Conservation (phyloP, 1,140 invertebrate species). For the Aphis gossypii region DNA sequence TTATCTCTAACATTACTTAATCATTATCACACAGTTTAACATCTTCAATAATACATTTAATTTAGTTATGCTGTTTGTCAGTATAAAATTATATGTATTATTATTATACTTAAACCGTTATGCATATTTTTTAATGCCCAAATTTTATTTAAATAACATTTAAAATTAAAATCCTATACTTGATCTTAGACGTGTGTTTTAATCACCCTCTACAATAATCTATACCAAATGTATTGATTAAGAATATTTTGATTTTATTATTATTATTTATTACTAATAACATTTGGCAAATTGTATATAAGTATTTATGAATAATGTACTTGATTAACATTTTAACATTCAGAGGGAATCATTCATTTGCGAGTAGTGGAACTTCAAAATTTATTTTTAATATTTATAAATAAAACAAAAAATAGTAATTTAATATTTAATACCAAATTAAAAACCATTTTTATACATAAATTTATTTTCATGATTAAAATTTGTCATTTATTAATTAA, state of each 20-base stretch:
- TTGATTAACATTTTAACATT: background rate
- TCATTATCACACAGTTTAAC: background rate
- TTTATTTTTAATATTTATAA: background rate
- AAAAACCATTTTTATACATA: background rate
- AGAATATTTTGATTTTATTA: background rate
- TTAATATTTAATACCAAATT: background rate
- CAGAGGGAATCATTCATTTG: background rate
- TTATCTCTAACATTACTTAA: background rate
- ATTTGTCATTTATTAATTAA: background rate
- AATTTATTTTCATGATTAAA: background rate
- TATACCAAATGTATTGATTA: background rate
- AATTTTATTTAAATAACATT: background rate
- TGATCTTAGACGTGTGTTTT: background rate
- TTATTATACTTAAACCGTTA: background rate
- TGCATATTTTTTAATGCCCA: background rate
- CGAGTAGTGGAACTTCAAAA: background rate
- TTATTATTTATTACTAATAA: background rate
- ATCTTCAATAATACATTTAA: background rate
- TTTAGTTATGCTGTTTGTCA: background rate
- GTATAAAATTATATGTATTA: background rate
- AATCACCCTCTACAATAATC: background rate
- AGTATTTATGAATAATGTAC: too few species aligned
- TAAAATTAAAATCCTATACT: background rate
- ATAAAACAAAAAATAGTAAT: background rate
- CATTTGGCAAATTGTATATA: background rate